phyloP scores from a whole-genome alignment of 2,888 invertebrate genomes.

The Gibbula magus region DNA sequence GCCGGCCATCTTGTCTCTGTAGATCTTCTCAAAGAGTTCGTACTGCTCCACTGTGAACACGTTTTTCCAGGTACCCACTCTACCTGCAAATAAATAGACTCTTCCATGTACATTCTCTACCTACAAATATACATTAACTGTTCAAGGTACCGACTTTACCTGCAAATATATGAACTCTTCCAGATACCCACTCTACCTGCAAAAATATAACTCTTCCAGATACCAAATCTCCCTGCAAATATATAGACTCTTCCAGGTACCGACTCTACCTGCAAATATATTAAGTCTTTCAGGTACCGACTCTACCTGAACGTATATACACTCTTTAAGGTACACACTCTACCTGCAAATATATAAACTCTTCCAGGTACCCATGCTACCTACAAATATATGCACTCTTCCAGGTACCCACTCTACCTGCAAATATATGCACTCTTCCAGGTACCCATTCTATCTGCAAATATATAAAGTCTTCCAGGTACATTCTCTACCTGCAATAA shows the following conservation, averaged over 20 bases:
- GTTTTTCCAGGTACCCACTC: not conserved
- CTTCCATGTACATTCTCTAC: not conserved
- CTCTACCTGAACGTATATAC: no score
- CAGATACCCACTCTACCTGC: not conserved
- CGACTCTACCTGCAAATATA: not conserved
- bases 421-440: not conserved
- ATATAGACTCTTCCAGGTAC: not conserved
- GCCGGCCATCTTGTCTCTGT: not conserved
- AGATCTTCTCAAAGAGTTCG: conserved; percentile 36
- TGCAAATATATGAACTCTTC: not conserved
- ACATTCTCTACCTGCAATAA: not conserved
- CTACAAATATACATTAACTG: no score
- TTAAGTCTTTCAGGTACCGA: not conserved
- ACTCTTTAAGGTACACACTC: not conserved
- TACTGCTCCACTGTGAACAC: conserved; percentile 37
- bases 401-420: not conserved
- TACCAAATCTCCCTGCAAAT: not conserved
- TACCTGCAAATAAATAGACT: not conserved
- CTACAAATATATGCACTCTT: not conserved
- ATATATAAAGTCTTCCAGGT: not conserved
- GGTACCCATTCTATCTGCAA: not conserved
- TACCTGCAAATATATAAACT: not conserved
- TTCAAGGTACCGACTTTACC: not conserved
- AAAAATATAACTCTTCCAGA: not conserved
- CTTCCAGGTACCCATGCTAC: not conserved